Evolutionary conservation across 2,888 invertebrate genomes (phyloP), one percentile per base, ranked within the genome.

Genomic region (Apoda limacodes): DNA sequence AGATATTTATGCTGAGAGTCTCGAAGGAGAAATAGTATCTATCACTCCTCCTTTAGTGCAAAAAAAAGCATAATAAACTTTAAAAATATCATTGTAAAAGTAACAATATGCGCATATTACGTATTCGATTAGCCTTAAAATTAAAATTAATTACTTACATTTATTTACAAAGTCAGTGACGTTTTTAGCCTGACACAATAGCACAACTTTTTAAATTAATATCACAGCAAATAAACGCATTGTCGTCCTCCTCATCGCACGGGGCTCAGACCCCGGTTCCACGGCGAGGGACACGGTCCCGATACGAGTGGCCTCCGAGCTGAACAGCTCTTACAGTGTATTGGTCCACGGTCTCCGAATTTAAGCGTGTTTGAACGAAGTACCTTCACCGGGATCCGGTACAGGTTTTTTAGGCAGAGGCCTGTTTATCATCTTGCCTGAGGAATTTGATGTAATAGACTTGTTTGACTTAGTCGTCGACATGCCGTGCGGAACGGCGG

Each of bases 381-480:
- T 61, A 2, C 74, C 75, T 31, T 71, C 75, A n/a, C 67, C 74
- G 3, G 65, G 58, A 44, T 74, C 71, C 13, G 40, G 34, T 15
- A 37, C 63, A 10, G 88, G 88, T 54, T 87, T 87, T 39, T 85
- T 84, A 1, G 88, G 88, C 20, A 89, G 64, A n/a, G 88, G 88
- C 41, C 88, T 75, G 48, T 87, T 85, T 14, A 85, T 76, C 86
- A 88, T 88, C 48, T 82, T 85, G 13, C 60, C 69, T 2, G 75
- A 69, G n/a, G 71, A 65, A 17, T 71, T 74, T 2, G 83, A 78
- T 6, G 59, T 39, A 6, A 54, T 60, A 1, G 63, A 62, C 38
- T 57, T 60, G 29, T 51, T 55, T 2, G 67, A 64, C 43, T 62
- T 64, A 3, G 64, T 55, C 3, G 68, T 63, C 1, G 66, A 61